Evolutionary conservation across 2,113 vertebrate genomes (phyloP), one percentile per base, ranked within the genome.

Genomic region (Saguinus midas): DNA sequence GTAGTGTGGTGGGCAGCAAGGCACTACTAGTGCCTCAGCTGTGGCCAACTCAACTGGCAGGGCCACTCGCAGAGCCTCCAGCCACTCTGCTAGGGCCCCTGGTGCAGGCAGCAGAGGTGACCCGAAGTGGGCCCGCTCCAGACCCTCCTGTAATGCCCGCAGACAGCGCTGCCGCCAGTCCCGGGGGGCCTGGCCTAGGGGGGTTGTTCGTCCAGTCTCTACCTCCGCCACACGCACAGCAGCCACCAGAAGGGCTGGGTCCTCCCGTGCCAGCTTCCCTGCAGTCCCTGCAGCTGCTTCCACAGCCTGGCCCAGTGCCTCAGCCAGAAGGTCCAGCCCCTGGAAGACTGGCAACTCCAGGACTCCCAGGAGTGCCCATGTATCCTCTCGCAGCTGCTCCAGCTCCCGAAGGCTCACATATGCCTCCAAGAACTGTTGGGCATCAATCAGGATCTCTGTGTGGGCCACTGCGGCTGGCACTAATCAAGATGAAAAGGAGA

Each of bases 151-250:
- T 3, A 99, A 97, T 10, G 99, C 98, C 55, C 98, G 98, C 89
- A 99, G 99, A 98, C 99, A 99, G 93, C 98, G 98, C 50, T 99
- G 98, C 73, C 99, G 99, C 99, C 99, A 99, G 96, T 99, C 98
- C 96, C 99, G 99, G 16, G 99, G 99, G 25, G 99, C 98, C 10
- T 99, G 99, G 0, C 99, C 98, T 18, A 99, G 99, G 40, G 99
- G 97, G 0, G 84, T 94, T 95, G 99, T 99, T 84, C 99, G 98
- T 40, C 98, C 98, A 96, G 99, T 99, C 86, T 99, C 99, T 6
- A 99, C 98, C 97, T 99, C 99, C 0, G 99, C 99, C 70, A 99
- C 99, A 73, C 99, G 99, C 82, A 99, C 97, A 0, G 99, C 99
- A 0, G 99, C 99, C 45, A 99, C 99, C 4, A 99, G 99, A 1